Evolutionary conservation across 2,888 invertebrate species (phyloP).

Genomic region (Drosophila planitibia): DNA sequence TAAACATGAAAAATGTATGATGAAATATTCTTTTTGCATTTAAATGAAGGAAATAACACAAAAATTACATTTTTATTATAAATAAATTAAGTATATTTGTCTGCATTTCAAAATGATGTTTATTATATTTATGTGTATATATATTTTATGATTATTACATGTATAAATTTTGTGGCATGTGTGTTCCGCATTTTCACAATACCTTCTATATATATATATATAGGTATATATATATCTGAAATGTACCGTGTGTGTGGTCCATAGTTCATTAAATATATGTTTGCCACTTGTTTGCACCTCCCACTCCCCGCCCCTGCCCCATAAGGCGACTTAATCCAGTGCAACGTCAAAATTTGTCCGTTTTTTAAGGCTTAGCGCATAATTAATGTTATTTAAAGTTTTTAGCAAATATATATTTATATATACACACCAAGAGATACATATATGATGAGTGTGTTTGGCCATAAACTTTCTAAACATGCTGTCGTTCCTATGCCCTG

Average conservation of each 20-base stretch:
- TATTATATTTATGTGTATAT: not conserved
- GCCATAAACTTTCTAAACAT: conserved; percentile 61
- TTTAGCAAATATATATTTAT: conserved; percentile 22
- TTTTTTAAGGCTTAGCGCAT: conserved; percentile 56
- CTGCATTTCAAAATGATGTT: not conserved
- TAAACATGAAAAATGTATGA: too few relatives aligned
- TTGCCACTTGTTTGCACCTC: conserved; percentile 33
- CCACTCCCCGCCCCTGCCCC: not conserved
- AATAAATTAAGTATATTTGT: not conserved
- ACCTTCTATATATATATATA: not conserved
- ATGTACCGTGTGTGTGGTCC: conserved; percentile 40
- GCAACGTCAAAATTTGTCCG: conserved; percentile 61
- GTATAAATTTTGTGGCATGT: conserved; percentile 11
- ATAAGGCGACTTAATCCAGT: conserved; percentile 60
- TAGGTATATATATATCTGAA: not conserved
- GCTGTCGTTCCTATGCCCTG: conserved; percentile 46
- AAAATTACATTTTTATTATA: not conserved
- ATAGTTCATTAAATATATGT: conserved; percentile 58
- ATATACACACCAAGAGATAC: not conserved
- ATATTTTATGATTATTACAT: not conserved
- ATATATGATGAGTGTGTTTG: conserved; percentile 34
- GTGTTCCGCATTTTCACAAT: conserved; percentile 24
- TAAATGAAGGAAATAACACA: too few relatives aligned
- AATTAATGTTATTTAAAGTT: conserved; percentile 66
- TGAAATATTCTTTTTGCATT: too few relatives aligned